Evolutionary conservation across 2,888 invertebrate species (phyloP).

Genomic region (Hydrotaea diabolus): DNA sequence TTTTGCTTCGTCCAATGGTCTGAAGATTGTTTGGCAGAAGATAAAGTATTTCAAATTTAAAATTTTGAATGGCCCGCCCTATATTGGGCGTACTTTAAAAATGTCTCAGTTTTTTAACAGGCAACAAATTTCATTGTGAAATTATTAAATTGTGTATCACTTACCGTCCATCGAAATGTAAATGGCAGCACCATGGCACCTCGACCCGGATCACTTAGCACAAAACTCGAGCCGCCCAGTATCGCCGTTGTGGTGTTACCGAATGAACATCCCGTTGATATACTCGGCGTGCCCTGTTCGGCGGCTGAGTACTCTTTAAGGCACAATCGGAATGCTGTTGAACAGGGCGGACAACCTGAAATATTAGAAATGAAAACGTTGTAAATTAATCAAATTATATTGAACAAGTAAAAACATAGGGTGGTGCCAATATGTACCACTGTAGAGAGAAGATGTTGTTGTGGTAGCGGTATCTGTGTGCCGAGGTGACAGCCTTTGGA

Average conservation of each 20-base stretch:
- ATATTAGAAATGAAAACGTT: constrained; percentile 22
- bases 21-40: too few relatives aligned
- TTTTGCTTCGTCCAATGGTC: too few relatives aligned
- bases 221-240: constrained; percentile 94
- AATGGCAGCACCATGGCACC: constrained; percentile 93
- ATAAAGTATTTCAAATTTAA: too few relatives aligned
- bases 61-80: too few relatives aligned
- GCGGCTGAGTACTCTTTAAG: constrained; percentile 90
- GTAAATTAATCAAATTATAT: constrained; percentile 40
- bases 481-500: too few relatives aligned
- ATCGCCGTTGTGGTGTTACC: constrained; percentile 92
- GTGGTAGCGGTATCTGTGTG: too few relatives aligned
- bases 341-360: constrained; percentile 86
- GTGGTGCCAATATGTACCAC: too few relatives aligned
- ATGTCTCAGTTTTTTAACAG: too few relatives aligned
- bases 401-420: too few relatives aligned
- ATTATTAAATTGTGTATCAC: constrained; percentile 70
- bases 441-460: too few relatives aligned
- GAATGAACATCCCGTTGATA: constrained; percentile 88
- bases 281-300: constrained; percentile 77
- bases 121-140: background rate
- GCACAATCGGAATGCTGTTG: constrained; percentile 93
- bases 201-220: constrained; percentile 89
- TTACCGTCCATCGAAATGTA: constrained; percentile 96
- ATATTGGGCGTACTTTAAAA: too few relatives aligned